Conservation (phyloP, 2,113 vertebrate species). For the Eclectus roratus region DNA sequence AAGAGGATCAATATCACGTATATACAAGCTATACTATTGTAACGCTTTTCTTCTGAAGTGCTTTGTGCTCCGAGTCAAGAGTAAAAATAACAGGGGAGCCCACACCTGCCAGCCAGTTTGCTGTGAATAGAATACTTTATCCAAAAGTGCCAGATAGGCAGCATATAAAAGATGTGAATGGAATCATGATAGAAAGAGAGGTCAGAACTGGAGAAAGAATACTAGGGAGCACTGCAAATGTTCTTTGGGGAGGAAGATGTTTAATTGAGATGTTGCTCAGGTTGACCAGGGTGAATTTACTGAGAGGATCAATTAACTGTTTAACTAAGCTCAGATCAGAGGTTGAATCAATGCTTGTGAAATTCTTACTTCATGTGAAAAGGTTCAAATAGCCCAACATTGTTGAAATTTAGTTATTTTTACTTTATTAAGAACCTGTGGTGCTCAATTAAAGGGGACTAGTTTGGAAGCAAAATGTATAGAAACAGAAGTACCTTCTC, state of each 20-base stretch:
- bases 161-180: neutral
- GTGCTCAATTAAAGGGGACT: neutral
- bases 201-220: neutral
- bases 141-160: neutral
- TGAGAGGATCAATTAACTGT: neutral
- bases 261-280: conserved; percentile 9
- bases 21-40: neutral
- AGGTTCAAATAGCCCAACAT: neutral
- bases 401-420: neutral
- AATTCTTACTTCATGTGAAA: neutral
- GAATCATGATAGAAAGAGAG: neutral
- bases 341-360: neutral
- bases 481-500: neutral
- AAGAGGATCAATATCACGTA: conserved; percentile 2
- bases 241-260: neutral
- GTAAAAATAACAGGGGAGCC: neutral
- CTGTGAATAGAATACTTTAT: neutral
- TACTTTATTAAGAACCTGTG: neutral
- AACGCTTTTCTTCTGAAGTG: neutral
- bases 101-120: neutral
- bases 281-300: neutral
- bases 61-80: neutral
- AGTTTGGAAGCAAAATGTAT: neutral
- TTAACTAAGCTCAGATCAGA: neutral
- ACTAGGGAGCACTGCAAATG: neutral